phyloP scores from a whole-genome alignment of 2,888 invertebrate species.

The Lasioglossum lativentre region DNA sequence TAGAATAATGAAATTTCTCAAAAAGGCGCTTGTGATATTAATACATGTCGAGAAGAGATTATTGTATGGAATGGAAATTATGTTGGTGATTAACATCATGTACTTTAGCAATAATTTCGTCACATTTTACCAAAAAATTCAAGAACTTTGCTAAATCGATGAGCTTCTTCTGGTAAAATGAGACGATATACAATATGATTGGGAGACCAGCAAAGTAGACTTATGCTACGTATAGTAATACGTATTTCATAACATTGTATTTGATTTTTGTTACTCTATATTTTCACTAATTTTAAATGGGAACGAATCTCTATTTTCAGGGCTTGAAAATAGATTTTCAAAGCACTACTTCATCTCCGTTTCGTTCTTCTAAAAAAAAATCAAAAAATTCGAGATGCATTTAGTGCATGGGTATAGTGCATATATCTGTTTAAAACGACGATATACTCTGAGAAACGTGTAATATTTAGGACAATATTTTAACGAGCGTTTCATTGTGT shows the following conservation, averaged over 20 bases:
- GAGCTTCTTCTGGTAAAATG: background rate
- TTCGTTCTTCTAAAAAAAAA: slow-evolving; percentile 25
- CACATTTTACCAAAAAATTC: background rate
- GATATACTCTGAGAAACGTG: slow-evolving; percentile 70
- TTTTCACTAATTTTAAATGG: background rate
- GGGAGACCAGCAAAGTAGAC: background rate
- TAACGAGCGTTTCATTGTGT: slow-evolving; percentile 64
- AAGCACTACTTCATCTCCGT: background rate
- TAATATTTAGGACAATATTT: slow-evolving; percentile 61
- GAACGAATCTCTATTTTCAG: background rate
- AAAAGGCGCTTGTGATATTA: slow-evolving; percentile 6
- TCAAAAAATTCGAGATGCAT: slow-evolving; percentile 27
- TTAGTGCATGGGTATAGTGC: slow-evolving; percentile 47
- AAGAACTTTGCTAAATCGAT: background rate
- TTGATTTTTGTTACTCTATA: background rate
- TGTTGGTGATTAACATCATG: background rate
- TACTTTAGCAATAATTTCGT: background rate
- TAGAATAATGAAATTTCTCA: background rate
- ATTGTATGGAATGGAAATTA: background rate
- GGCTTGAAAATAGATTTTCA: background rate
- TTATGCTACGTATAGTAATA: background rate
- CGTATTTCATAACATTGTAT: background rate
- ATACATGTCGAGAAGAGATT: background rate
- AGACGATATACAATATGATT: background rate
- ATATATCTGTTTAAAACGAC: slow-evolving; percentile 63